Percentiles rank a stretch among this genome's conserved stretches.
phyloP scores from a whole-genome alignment of 2,888 invertebrate species.

The Cheilosia vulpina region DNA sequence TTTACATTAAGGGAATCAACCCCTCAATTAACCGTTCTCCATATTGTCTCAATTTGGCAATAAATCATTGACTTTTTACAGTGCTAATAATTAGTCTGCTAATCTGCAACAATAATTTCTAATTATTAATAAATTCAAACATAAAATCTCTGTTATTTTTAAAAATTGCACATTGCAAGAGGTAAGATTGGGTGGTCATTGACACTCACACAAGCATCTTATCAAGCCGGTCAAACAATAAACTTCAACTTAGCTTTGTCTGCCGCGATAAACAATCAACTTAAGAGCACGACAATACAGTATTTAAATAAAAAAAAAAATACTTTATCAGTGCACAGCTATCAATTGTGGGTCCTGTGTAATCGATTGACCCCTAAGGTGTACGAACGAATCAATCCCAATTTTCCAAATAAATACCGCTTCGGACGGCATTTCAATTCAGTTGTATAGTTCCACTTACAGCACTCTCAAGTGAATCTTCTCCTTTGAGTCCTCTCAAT shows the following conservation, averaged over 20 bases:
- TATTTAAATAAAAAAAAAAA: conserved; percentile 31
- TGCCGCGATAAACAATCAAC: conserved; percentile 43
- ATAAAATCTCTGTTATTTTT: not conserved
- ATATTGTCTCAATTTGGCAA: too few relatives aligned
- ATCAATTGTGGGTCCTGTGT: conserved; percentile 34
- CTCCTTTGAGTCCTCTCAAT: conserved; percentile 54
- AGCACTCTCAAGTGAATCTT: conserved; percentile 65
- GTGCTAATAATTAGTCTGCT: too few relatives aligned
- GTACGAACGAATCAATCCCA: not conserved
- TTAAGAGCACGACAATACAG: conserved; percentile 42
- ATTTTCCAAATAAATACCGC: conserved; percentile 64
- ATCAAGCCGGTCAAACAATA: conserved; percentile 7
- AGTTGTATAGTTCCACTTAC: conserved; percentile 63
- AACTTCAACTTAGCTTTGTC: conserved; percentile 9
- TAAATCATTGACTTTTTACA: too few relatives aligned
- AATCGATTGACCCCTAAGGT: conserved; percentile 8
- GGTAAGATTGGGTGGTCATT: conserved; percentile 4
- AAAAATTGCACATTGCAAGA: conserved; percentile 1
- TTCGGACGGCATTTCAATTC: conserved; percentile 24
- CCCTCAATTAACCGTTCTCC: too few relatives aligned
- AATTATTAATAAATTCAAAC: too few relatives aligned
- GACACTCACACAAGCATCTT: conserved; percentile 29
- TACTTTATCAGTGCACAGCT: conserved; percentile 48
- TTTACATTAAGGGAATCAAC: too few relatives aligned
- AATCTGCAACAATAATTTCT: too few relatives aligned